Conservation (phyloP, 2,113 vertebrate species). For the Phalacrocorax pelagicus region DNA sequence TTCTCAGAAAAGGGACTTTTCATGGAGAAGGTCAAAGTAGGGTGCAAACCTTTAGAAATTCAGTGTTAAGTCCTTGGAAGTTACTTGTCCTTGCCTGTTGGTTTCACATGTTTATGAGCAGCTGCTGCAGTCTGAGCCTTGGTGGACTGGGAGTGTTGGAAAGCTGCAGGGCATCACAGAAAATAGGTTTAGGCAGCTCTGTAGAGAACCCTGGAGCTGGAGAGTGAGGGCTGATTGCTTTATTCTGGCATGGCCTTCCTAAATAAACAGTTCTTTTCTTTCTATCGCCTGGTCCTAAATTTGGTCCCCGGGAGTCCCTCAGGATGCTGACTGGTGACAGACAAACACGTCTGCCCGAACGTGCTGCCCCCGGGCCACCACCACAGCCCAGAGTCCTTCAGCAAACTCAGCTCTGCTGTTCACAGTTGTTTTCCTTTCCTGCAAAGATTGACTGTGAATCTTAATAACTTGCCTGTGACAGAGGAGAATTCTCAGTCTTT, state of each 20-base stretch:
- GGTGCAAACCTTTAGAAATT: not conserved
- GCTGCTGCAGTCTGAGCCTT: conserved; percentile 4
- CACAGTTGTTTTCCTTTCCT: not conserved
- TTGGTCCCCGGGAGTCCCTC: not conserved
- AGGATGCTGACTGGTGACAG: not conserved
- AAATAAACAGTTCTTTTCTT: not conserved
- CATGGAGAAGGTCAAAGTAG: not conserved
- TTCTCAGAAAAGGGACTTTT: not conserved
- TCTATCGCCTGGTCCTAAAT: not conserved
- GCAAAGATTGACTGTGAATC: not conserved
- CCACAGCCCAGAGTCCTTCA: not conserved
- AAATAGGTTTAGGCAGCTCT: conserved; percentile 37
- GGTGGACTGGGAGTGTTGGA: conserved; percentile 7
- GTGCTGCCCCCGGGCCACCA: not conserved
- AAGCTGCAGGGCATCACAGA: conserved; percentile 7
- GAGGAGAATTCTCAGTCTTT: not conserved
- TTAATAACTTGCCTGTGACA: not conserved
- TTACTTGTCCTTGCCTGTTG: conserved; percentile 4
- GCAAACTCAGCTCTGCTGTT: conserved; percentile 7
- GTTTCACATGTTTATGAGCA: conserved; percentile 29
- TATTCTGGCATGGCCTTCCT: not conserved
- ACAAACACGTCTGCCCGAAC: not conserved
- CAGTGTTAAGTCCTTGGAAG: not conserved
- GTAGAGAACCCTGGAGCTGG: not conserved
- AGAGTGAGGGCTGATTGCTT: conserved; percentile 7